Conservation (phyloP, 2,888 invertebrate species). For the Vanessa cardui region DNA sequence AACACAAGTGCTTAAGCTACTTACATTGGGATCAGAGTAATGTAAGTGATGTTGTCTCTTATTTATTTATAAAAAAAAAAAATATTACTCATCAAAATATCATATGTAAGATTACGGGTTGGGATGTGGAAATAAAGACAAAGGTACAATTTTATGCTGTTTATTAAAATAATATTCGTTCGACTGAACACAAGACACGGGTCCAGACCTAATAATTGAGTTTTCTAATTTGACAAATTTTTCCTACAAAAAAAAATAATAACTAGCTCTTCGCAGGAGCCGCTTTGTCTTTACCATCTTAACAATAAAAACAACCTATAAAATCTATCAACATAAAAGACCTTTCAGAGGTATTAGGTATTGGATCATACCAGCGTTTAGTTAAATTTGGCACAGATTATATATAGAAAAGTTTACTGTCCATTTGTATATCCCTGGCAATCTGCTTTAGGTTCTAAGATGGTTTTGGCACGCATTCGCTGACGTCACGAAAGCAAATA, state of each 20-base stretch:
- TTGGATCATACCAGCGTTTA: conserved; percentile 51
- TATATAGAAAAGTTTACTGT: conserved; percentile 54
- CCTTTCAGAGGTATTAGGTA: conserved; percentile 62
- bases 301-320: conserved; percentile 82
- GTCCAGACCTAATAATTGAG: conserved; percentile 79
- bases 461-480: conserved; percentile 69
- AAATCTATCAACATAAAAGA: conserved; percentile 80
- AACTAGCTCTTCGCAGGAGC: conserved; percentile 55
- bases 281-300: conserved; percentile 73
- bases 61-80: too few species aligned
- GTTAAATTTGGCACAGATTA: conserved; percentile 77
- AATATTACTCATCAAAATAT: too few species aligned
- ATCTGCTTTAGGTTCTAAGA: conserved; percentile 58
- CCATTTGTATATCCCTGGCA: conserved; percentile 43
- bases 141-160: conserved; percentile 75
- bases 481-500: conserved; percentile 38
- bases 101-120: neutral
- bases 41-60: too few species aligned
- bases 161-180: conserved; percentile 83
- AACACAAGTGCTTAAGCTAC: too few species aligned
- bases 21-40: too few species aligned
- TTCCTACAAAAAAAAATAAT: conserved; percentile 67
- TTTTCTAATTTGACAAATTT: conserved; percentile 77
- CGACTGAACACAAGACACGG: conserved; percentile 81
- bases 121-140: conserved; percentile 53